Percentiles rank a stretch among this genome's conserved stretches.
These are phyloP conservation scores for Acridotheres tristis DNA, from an alignment of 2,797 vertebrate genomes.

Conservation along the genomic window DNA sequence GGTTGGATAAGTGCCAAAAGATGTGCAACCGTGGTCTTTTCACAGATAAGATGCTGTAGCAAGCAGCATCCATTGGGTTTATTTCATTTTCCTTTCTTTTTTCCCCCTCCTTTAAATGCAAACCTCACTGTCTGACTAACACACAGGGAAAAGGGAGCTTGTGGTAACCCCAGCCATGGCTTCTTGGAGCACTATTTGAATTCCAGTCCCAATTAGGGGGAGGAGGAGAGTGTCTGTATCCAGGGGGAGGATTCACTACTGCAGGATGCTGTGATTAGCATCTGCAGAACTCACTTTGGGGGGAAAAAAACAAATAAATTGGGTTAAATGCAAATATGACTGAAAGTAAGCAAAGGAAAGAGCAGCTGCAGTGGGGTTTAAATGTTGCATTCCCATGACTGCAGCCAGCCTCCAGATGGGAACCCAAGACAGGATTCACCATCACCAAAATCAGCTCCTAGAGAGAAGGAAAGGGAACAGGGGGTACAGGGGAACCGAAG, in stretches of 20 bases:
- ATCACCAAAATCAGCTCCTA: neutral
- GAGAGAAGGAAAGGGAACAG: neutral
- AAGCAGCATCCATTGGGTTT: neutral
- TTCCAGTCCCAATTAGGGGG: neutral
- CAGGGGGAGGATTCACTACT: neutral
- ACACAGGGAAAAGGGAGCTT: neutral
- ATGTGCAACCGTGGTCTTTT: neutral
- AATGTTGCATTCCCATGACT: neutral
- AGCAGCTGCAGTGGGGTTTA: neutral
- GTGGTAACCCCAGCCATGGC: neutral
- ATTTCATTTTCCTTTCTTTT: neutral
- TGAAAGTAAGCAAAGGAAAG: neutral
- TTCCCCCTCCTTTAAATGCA: neutral
- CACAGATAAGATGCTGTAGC: neutral
- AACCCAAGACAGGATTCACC: neutral
- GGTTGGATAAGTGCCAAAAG: neutral
- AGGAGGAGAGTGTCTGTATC: neutral
- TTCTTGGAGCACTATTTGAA: neutral
- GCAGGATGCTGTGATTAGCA: neutral
- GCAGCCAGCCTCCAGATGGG: neutral
- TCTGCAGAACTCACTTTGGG: neutral
- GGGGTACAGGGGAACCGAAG: neutral
- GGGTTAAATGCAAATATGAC: neutral
- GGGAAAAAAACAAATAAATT: fast-evolving
- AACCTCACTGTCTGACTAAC: neutral